A percentile compares a stretch with the other conserved stretches of the same genome.
phyloP scores from a whole-genome alignment of 2,113 vertebrate genomes.

The Mesembrinibis cayennensis region DNA sequence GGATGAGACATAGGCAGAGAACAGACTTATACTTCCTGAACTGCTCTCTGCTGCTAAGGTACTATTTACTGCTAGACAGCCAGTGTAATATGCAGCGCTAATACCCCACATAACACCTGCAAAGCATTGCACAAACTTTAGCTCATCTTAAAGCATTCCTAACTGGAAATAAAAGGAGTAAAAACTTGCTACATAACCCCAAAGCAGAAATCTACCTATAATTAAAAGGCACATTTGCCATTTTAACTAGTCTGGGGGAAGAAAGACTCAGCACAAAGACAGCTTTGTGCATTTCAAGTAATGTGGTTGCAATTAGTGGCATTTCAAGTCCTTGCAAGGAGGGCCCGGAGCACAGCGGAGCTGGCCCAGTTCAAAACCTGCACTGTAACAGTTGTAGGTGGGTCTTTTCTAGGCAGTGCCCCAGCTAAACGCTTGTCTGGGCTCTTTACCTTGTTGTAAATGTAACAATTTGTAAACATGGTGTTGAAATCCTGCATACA shows the following conservation, averaged over 20 bases:
- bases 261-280: slow-evolving; percentile 35
- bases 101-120: not conserved
- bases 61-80: not conserved
- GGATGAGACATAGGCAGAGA: not conserved
- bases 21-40: not conserved
- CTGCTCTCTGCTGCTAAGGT: not conserved
- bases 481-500: slow-evolving; percentile 99
- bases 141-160: not conserved
- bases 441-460: slow-evolving; percentile 93
- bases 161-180: not conserved
- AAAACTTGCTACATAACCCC: not conserved
- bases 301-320: slow-evolving; percentile 33
- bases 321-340: slow-evolving; percentile 18
- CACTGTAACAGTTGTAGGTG: not conserved
- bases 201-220: slow-evolving; percentile 3
- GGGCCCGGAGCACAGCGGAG: fast-evolving
- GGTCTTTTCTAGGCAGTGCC: not conserved
- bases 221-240: slow-evolving; percentile 25
- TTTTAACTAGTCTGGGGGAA: slow-evolving; percentile 38
- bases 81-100: not conserved
- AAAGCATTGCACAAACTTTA: not conserved
- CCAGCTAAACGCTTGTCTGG: not conserved
- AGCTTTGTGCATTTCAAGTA: slow-evolving; percentile 48
- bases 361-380: not conserved
- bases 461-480: slow-evolving; percentile 99